These are phyloP conservation scores for Centropyge bicolor DNA, from an alignment of 2,797 vertebrate genomes.

Conservation along the genomic window DNA sequence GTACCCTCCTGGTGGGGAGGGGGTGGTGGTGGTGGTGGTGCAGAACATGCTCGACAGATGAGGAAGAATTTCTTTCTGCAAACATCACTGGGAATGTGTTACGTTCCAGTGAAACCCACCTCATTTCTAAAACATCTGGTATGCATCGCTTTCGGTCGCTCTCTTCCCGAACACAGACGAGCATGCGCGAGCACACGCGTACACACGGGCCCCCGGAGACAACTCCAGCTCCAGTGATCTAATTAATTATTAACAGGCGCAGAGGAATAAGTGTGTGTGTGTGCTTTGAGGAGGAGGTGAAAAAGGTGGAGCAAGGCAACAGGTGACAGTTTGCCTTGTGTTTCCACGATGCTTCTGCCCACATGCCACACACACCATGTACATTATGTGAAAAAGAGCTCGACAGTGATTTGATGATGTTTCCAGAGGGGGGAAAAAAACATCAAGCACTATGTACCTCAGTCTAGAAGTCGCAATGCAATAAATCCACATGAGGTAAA, in stretches of 20 bases:
- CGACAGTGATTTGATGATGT: slow-evolving; percentile 21
- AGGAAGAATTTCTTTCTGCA: slow-evolving; percentile 83
- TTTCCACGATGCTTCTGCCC: slow-evolving; percentile 8
- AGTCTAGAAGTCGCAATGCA: slow-evolving; percentile 26
- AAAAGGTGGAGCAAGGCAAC: slow-evolving; percentile 39
- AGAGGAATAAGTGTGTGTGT: slow-evolving; percentile 3
- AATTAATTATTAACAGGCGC: slow-evolving; percentile 73
- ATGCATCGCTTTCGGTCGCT: slow-evolving; percentile 70
- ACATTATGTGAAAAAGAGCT: slow-evolving; percentile 5
- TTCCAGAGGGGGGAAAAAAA: slow-evolving; percentile 21
- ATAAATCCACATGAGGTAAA: slow-evolving; percentile 38
- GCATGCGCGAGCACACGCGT: not conserved
- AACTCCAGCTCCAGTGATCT: slow-evolving; percentile 51
- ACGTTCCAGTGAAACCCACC: slow-evolving; percentile 83
- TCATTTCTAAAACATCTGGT: slow-evolving; percentile 87
- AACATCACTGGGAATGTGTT: slow-evolving; percentile 86
- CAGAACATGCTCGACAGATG: slow-evolving; percentile 78
- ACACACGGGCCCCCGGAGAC: slow-evolving; percentile 32
- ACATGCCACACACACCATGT: slow-evolving; percentile 9
- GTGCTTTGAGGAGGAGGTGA: slow-evolving; percentile 1
- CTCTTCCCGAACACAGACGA: slow-evolving; percentile 60
- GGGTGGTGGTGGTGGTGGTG: not conserved
- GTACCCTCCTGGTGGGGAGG: slow-evolving; percentile 30
- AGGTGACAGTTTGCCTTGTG: slow-evolving; percentile 54
- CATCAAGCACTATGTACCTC: not conserved